These are phyloP conservation scores for Pseudotriccus pelzelni DNA, from an alignment of 2,797 vertebrate genomes.

Conservation along the genomic window DNA sequence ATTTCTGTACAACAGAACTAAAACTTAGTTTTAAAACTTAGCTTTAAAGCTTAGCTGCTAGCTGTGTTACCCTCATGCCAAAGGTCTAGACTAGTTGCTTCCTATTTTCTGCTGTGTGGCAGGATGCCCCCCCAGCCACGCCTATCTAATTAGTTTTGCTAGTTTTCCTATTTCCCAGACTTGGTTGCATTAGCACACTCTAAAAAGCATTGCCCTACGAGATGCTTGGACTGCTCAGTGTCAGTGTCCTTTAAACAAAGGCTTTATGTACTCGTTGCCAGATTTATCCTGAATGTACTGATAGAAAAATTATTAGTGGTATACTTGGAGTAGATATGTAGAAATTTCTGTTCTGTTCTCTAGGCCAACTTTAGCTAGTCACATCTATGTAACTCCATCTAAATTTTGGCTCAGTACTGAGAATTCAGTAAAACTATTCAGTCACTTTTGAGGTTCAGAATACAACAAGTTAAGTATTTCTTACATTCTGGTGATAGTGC, in stretches of 20 bases:
- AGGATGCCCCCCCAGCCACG: background rate
- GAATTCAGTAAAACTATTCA: background rate
- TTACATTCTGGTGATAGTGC: fast-evolving
- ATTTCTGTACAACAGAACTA: background rate
- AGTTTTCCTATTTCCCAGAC: background rate
- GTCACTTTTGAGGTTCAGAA: background rate
- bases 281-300: background rate
- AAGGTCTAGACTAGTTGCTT: constrained; percentile 38
- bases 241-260: background rate
- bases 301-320: background rate
- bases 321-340: background rate
- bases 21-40: background rate
- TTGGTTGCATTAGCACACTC: background rate
- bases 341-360: background rate
- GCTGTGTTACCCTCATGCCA: background rate
- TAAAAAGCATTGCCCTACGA: background rate
- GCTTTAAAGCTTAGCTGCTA: background rate
- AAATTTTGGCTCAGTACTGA: background rate
- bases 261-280: background rate
- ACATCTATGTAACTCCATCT: background rate
- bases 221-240: background rate
- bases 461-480: background rate
- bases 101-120: constrained; percentile 45
- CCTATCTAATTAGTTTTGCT: constrained; percentile 15
- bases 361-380: background rate